These are phyloP conservation scores for Theristicus caerulescens DNA, from an alignment of 2,113 vertebrate genomes.

Conservation along the genomic window DNA sequence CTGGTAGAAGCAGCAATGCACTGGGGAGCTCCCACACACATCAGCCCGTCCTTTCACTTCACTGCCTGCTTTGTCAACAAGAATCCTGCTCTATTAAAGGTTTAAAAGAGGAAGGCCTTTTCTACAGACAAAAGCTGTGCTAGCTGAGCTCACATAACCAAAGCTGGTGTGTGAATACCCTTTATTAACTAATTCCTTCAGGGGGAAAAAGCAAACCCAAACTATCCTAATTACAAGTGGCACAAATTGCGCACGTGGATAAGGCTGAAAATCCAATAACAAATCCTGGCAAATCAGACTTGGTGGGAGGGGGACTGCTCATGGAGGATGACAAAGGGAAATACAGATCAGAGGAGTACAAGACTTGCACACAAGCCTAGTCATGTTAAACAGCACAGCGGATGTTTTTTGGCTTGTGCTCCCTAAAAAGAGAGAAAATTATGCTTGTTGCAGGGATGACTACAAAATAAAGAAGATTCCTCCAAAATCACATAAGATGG, in stretches of 20 bases:
- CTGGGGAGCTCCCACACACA: not conserved
- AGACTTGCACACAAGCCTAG: not conserved
- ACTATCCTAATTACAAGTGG: not conserved
- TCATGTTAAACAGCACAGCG: not conserved
- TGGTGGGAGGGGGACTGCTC: not conserved
- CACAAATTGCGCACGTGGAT: not conserved
- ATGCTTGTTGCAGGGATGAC: not conserved
- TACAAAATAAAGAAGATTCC: not conserved
- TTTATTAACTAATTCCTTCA: not conserved
- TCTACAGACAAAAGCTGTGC: not conserved
- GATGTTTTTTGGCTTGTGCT: not conserved
- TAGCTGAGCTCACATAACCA: not conserved
- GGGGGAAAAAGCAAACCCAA: not conserved
- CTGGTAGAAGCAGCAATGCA: not conserved
- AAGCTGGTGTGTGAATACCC: not conserved
- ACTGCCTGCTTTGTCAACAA: conserved; percentile 5
- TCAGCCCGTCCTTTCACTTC: not conserved
- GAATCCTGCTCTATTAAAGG: not conserved
- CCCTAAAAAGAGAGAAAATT: not conserved
- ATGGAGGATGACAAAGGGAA: not conserved
- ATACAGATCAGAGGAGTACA: not conserved
- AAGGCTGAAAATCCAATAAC: not conserved
- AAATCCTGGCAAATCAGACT: not conserved
- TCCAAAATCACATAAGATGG: not conserved
- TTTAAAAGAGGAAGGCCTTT: not conserved